These are phyloP conservation scores for Ophion costatus DNA, from an alignment of 2,888 invertebrate species.

Conservation along the genomic window DNA sequence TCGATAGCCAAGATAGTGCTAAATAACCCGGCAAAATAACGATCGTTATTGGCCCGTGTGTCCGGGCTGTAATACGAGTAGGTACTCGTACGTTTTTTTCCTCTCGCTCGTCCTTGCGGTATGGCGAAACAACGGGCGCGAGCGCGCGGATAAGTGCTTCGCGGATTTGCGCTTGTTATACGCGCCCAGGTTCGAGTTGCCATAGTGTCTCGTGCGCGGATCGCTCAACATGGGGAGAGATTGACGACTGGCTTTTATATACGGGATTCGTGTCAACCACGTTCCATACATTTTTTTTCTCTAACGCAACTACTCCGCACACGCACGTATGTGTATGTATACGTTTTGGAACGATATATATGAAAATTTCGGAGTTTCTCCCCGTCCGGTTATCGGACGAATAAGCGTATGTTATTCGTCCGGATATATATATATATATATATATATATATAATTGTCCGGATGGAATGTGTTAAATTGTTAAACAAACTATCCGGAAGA, in stretches of 20 bases:
- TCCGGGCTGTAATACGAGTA: slow-evolving; percentile 9
- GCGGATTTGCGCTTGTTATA: slow-evolving; percentile 44
- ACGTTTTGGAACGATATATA: not conserved
- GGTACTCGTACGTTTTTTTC: slow-evolving; percentile 12
- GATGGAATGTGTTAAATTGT: no score
- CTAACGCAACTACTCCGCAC: not conserved
- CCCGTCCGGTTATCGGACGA: no score
- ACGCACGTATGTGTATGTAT: not conserved
- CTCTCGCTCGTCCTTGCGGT: slow-evolving; percentile 59
- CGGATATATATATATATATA: no score
- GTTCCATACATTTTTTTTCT: slow-evolving; percentile 72
- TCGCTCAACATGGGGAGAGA: slow-evolving; percentile 82
- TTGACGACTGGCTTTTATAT: slow-evolving; percentile 76
- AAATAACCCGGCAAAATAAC: not conserved
- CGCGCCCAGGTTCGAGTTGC: slow-evolving; percentile 10
- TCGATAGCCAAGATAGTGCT: not conserved
- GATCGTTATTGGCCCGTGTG: slow-evolving; percentile 13
- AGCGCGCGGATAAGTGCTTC: not conserved
- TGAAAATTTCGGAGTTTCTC: no score
- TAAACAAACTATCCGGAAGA: no score
- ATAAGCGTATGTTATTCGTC: no score
- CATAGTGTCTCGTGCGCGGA: slow-evolving; percentile 32
- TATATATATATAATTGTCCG: no score
- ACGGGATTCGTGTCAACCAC: slow-evolving; percentile 79
- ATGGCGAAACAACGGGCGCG: slow-evolving; percentile 5